Percentiles rank a stretch among this genome's conserved stretches.
Evolutionary conservation across 2,113 vertebrate genomes (phyloP).

Genomic region (Sceloporus undulatus): DNA sequence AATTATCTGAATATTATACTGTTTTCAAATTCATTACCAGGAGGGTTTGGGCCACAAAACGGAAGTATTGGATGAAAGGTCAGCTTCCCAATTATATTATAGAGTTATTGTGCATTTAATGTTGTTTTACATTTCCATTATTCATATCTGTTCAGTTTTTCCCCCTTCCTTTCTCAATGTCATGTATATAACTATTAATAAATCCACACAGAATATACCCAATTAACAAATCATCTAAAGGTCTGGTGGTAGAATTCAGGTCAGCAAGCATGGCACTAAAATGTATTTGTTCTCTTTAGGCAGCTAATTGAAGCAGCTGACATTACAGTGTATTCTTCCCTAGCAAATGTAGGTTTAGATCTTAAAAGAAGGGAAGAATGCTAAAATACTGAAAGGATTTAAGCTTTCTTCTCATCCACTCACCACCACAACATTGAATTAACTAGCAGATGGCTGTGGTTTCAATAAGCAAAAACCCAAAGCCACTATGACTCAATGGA

Average conservation of each 20-base stretch:
- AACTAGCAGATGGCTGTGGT: neutral
- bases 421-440: neutral
- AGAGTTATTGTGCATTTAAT: conserved; percentile 59
- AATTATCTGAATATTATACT: conserved; percentile 30
- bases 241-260: conserved; percentile 47
- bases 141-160: conserved; percentile 39
- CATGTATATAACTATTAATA: conserved; percentile 55
- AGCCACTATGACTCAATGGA: neutral
- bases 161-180: conserved; percentile 35
- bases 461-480: neutral
- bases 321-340: neutral
- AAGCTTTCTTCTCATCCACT: neutral
- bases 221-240: conserved; percentile 59
- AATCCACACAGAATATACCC: conserved; percentile 53
- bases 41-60: conserved; percentile 49
- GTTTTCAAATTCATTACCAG: conserved; percentile 13
- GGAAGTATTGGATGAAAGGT: conserved; percentile 63
- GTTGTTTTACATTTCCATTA: conserved; percentile 53
- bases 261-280: conserved; percentile 56
- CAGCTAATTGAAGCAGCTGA: conserved; percentile 41
- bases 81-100: conserved; percentile 69
- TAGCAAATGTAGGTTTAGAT: neutral
- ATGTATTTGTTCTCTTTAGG: neutral
- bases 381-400: neutral
- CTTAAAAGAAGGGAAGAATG: neutral